Base-by-base conservation (phyloP, 2,888 invertebrate species). In the Cinara cedri region DNA sequence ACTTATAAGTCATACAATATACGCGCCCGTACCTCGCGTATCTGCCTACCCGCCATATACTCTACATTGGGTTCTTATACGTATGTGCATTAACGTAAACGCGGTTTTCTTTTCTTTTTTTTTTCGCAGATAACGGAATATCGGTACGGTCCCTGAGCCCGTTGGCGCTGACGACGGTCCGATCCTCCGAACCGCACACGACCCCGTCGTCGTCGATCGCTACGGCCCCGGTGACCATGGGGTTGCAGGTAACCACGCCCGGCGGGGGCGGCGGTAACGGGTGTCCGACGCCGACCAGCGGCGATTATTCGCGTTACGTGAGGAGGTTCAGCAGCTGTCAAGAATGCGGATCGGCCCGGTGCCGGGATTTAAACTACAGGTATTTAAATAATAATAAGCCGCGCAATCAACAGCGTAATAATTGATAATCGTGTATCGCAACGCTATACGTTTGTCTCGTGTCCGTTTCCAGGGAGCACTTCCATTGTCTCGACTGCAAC, bases 271-370 rank as follows among this genome's bases (percentile, higher is more conserved):
- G 72, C 3, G 34, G 65, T n/a, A 57, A 57, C 10, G 60, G 68
- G 3, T 60, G 74, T 49, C 65, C 81, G 4, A 75, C 74, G 4
- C 66, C 87, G 84, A 70, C 60, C 60, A 78, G 68, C 14, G 88
- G 93, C 83, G 95, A 95, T 87, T 95, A 95, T 87, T 93, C 93
- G 62, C 91, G 94, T 87, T 95, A 95, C 87, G 94, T 96, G 82
- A 92, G 93, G 86, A 91, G 94, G 85, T 96, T 92, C 86, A 88
- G 91, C 72, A 94, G 92, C 74, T 91, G 93, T 1, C 86, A 91
- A 83, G 95, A 95, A 87, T 95, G 95, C 85, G 94, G 94, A 19
- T 92, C 91, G 81, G 89, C 90, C 51, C 92, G 93, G 86, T 96
- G 96, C 89, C 92, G 93, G 85, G 95, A 95, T 85, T 88, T 95